A percentile compares a stretch with the other conserved stretches of the same genome.
phyloP scores from a whole-genome alignment of 92 coral and sea anemone genomes.

The Chrysogorgia sp. region DNA sequence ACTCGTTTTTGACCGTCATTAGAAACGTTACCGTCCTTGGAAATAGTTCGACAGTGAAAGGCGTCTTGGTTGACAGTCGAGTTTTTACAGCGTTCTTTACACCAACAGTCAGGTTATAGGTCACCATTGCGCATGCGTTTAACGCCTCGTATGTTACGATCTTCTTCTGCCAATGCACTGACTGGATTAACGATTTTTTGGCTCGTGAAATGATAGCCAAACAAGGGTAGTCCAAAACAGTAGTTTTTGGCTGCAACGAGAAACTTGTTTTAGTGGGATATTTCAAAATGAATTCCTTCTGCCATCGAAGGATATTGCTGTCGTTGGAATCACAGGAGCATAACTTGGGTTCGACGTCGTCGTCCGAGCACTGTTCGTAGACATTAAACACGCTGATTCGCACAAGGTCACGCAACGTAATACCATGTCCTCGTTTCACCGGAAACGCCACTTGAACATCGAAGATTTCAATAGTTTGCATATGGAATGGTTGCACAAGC shows the following conservation, averaged over 20 bases:
- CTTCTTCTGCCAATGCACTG: not conserved
- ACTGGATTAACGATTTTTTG: not conserved
- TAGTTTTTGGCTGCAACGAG: conserved; percentile 2
- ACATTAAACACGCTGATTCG: conserved; percentile 80
- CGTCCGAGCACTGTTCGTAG: conserved; percentile 84
- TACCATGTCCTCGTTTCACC: conserved; percentile 58
- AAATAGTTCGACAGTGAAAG: conserved; percentile 56
- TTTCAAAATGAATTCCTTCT: not conserved
- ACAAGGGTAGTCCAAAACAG: conserved; percentile 36
- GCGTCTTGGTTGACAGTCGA: conserved; percentile 57
- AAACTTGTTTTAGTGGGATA: conserved; percentile 19
- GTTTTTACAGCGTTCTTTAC: conserved; percentile 25
- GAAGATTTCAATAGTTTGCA: conserved; percentile 70
- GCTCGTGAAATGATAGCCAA: conserved; percentile 19
- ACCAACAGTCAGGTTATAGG: not conserved
- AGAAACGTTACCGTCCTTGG: conserved; percentile 75
- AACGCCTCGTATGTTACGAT: conserved; percentile 28
- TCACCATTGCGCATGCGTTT: conserved; percentile 34
- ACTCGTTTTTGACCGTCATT: conserved; percentile 67
- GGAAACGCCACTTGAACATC: conserved; percentile 77
- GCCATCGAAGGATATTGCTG: not conserved
- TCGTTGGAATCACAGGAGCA: conserved; percentile 69
- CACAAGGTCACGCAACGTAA: conserved; percentile 59
- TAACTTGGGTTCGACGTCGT: conserved; percentile 70
- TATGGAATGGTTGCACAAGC: conserved; percentile 70